Conservation (phyloP, 2,888 invertebrate species). For the Brachyopa scutellaris region DNA sequence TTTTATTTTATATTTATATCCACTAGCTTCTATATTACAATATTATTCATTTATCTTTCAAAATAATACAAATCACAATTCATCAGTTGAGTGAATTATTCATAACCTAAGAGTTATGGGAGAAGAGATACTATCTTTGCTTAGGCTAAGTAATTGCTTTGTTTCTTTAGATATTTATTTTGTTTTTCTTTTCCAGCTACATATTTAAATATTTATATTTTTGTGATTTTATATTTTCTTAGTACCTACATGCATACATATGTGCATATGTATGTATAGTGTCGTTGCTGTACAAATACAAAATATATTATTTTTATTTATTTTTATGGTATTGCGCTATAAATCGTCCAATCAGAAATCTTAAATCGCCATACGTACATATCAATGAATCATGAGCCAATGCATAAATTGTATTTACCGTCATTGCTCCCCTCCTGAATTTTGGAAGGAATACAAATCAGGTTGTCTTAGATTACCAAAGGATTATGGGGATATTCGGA, state of each 20-base stretch:
- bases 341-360: slow-evolving; percentile 65
- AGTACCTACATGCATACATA: neutral
- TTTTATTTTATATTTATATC: slow-evolving; percentile 25
- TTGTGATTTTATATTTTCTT: slow-evolving; percentile 5
- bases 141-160: slow-evolving; percentile 65
- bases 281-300: slow-evolving; percentile 55
- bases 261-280: neutral
- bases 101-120: slow-evolving; percentile 21
- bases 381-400: slow-evolving; percentile 69
- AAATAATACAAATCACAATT: slow-evolving; percentile 68
- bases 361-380: slow-evolving; percentile 54
- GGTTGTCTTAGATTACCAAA: slow-evolving; percentile 65
- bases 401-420: slow-evolving; percentile 38
- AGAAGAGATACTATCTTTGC: slow-evolving; percentile 49
- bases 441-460: slow-evolving; percentile 58
- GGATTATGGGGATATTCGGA: slow-evolving; percentile 61
- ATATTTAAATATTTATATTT: slow-evolving; percentile 38
- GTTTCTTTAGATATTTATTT: slow-evolving; percentile 30
- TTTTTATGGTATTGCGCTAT: slow-evolving; percentile 51
- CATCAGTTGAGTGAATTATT: slow-evolving; percentile 46
- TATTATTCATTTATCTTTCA: slow-evolving; percentile 38
- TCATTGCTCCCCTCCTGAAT: slow-evolving; percentile 1
- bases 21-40: slow-evolving; percentile 67
- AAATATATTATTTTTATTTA: slow-evolving; percentile 22
- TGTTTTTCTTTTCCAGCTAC: slow-evolving; percentile 16